These are phyloP conservation scores for Macrosiphum euphorbiae DNA, from an alignment of 2,888 invertebrate species.

Conservation along the genomic window DNA sequence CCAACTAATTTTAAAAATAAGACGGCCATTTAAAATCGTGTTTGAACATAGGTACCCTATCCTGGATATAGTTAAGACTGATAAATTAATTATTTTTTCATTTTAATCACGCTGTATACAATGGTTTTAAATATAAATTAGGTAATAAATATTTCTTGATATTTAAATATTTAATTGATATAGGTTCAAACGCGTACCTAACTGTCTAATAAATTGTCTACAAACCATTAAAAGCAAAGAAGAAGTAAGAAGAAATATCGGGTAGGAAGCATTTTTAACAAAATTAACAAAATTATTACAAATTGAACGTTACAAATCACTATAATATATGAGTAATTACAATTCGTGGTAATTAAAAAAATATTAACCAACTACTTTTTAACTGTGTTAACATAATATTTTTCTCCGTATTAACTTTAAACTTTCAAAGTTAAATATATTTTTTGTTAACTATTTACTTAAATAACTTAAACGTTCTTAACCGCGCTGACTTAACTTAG, in stretches of 20 bases:
- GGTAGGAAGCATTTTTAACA: not conserved
- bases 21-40: not conserved
- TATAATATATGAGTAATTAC: too few relatives aligned
- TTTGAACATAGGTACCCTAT: too few relatives aligned
- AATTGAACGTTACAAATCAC: too few relatives aligned
- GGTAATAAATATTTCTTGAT: not conserved
- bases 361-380: not conserved
- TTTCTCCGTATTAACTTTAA: not conserved
- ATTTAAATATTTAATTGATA: too few relatives aligned
- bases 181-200: not conserved
- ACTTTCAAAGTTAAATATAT: not conserved
- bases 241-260: not conserved
- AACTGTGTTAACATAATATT: not conserved
- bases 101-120: not conserved
- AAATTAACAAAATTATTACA: too few relatives aligned
- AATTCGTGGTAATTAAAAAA: not conserved
- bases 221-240: not conserved
- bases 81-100: not conserved
- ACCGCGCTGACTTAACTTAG: not conserved
- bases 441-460: not conserved
- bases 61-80: not conserved
- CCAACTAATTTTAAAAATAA: not conserved
- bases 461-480: not conserved
- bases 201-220: not conserved
- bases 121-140: not conserved